Base-by-base conservation (phyloP, 1,140 invertebrate genomes). In the Heliconius hermathena region DNA sequence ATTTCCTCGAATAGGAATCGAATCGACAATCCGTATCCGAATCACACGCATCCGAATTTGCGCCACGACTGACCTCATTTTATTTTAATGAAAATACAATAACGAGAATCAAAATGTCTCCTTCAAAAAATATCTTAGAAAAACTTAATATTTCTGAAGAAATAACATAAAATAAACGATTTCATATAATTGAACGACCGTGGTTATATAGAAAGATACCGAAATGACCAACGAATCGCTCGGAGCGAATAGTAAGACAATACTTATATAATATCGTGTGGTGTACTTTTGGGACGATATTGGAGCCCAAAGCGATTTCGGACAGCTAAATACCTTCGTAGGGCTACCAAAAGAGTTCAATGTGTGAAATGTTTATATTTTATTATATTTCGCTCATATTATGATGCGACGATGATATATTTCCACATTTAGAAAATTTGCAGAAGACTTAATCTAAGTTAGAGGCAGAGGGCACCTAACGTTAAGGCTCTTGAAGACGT, bases 261-360 rank as follows among this genome's bases (percentile, higher is more conserved):
- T 66, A 66, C 22, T 66, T 66, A 66, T 66, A 66, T 66, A 66
- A 29, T 29, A 66, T 66, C 3, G 4, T 29, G 22, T 29, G 60
- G 60, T 66, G 60, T 66, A 66, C 11, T 66, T 66, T 57, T 66
- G 60, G 60, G 4, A 66, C 60, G 60, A 66, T 66, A 66, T 66
- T 66, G 60, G 13, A 66, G 57, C 57, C 57, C 60, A 66, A 66
- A 66, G 57, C 22, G 22, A 66, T 66, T 66, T 66, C 22, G 60
- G 60, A 66, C 60, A 66, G 9, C 22, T 22, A 66, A 66, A 26
- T 66, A 66, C 60, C 26, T 66, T 29, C 3, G 3, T 66, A 66
- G 60, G 60, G 60, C 11, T 66, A 13, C 60, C 13, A 66, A 5
- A 66, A 66, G 3, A 11, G 1, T 5, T 52, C 5, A 9, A 57